A percentile compares a stretch with the other conserved stretches of the same genome.
phyloP scores from a whole-genome alignment of 2,797 vertebrate species.

The Chromis chromis region DNA sequence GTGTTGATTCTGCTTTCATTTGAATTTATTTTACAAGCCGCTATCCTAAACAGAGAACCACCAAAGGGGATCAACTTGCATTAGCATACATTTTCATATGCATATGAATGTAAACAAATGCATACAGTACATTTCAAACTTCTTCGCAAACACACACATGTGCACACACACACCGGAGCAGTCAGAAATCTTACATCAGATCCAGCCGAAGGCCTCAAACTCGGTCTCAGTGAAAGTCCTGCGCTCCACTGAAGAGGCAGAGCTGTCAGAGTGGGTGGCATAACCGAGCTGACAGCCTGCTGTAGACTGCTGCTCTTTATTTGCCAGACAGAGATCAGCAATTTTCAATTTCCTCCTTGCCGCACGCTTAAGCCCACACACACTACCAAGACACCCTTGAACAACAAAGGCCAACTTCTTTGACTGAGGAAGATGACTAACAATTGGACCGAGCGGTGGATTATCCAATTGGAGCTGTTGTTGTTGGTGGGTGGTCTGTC shows the following conservation, averaged over 20 bases:
- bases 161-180: conserved; percentile 2
- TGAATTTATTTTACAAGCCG: not conserved
- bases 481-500: conserved; percentile 74
- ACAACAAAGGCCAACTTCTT: conserved; percentile 62
- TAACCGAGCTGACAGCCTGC: conserved; percentile 63
- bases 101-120: conserved; percentile 18
- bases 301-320: conserved; percentile 73
- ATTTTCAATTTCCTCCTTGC: conserved; percentile 74
- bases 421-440: conserved; percentile 54
- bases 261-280: conserved; percentile 75
- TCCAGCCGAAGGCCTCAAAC: conserved; percentile 58
- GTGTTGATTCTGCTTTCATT: conserved; percentile 13
- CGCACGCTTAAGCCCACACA: conserved; percentile 59
- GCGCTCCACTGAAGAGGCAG: conserved; percentile 47
- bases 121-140: not conserved
- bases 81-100: conserved; percentile 7
- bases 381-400: conserved; percentile 44
- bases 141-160: not conserved
- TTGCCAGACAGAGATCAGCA: conserved; percentile 71
- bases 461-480: conserved; percentile 67
- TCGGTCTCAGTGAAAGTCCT: conserved; percentile 50
- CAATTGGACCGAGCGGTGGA: conserved; percentile 44
- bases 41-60: conserved; percentile 8
- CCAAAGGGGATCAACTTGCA: conserved; percentile 12
- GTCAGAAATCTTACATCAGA: conserved; percentile 50